A percentile compares a stretch with the other conserved stretches of the same genome.
Evolutionary conservation across 2,888 invertebrate genomes (phyloP).

Genomic region (Chloroclystis v-ata): DNA sequence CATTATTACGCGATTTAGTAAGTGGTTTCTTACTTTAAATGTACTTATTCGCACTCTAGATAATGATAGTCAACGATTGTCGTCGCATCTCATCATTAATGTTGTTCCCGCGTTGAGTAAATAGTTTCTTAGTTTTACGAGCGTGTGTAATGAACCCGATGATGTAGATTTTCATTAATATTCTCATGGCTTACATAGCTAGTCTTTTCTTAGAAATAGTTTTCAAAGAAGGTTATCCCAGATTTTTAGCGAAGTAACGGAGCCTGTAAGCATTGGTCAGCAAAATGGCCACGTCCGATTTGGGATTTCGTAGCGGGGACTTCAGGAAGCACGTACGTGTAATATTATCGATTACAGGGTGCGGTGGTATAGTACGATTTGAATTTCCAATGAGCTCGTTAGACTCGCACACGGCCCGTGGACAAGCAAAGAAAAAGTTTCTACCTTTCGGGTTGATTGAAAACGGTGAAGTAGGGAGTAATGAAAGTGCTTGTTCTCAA

Average conservation of each 20-base stretch:
- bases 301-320: conserved; percentile 42
- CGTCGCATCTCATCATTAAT: conserved; percentile 19
- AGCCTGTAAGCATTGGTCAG: conserved; percentile 28
- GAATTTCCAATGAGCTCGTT: conserved; percentile 78
- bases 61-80: conserved; percentile 40
- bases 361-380: conserved; percentile 67
- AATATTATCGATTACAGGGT: conserved; percentile 76
- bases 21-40: conserved; percentile 43
- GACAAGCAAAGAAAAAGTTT: conserved; percentile 63
- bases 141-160: conserved; percentile 20
- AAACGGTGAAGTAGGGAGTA: conserved; percentile 44
- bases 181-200: neutral
- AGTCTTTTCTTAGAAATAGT: neutral
- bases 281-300: conserved; percentile 36
- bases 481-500: conserved; percentile 40
- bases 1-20: conserved; percentile 44
- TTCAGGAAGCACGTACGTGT: conserved; percentile 73
- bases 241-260: conserved; percentile 6
- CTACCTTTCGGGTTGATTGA: conserved; percentile 59
- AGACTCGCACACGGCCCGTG: conserved; percentile 56
- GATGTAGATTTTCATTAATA: conserved; percentile 19
- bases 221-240: neutral
- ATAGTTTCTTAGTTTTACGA: conserved; percentile 29
- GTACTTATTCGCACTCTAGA: conserved; percentile 54
- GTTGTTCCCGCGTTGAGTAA: conserved; percentile 35